Evolutionary conservation across 2,113 vertebrate species (phyloP), one percentile per base, ranked within the genome.

Genomic region (Limanda limanda): DNA sequence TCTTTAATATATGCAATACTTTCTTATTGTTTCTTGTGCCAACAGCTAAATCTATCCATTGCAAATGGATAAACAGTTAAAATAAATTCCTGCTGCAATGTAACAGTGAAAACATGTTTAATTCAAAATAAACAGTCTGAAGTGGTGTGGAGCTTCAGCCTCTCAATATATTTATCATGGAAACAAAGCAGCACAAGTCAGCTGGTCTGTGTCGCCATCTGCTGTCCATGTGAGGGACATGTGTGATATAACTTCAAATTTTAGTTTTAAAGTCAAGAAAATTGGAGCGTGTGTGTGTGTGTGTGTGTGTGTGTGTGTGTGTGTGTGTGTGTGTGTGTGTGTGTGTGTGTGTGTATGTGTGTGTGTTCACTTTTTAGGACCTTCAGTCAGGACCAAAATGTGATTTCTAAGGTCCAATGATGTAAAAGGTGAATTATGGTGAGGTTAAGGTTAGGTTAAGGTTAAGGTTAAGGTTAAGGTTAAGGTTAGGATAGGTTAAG

Each of bases 181-280:
- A 80, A 47, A 62, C 20, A 0, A 57, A 55, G 9, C 25, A 10
- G 5, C 2, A 2, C 0, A 7, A 13, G 15, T 78, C 5, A 0
- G 3, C 3, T 67, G 82, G 91, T 81, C 86, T 92, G 15, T 85
- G 61, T 5, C 92, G 70, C 92, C 93, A 85, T 67, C 95, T 95
- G 91, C 77, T 84, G 94, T 79, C 66, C 8, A 12, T 0, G 9
- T 35, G 1, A 12, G 13, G 45, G 51, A 54, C 18, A 5, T n/a
- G 7, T 3, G 0, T 35, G n/a, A 48, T 24, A 54, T 27, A 68
- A 68, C 5, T 31, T 21, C 8, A 21, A 47, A 15, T 14, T 52
- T 10, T 8, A n/a, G 20, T 18, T n/a, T 7, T 1, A 54, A 7
- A 54, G 7, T n/a, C 11, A 54, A n/a, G 7, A 9, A 54, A 54